A percentile compares a stretch with the other conserved stretches of the same genome.
These are phyloP conservation scores for Murina feae DNA, from an alignment of 2,113 vertebrate species.

Conservation along the genomic window DNA sequence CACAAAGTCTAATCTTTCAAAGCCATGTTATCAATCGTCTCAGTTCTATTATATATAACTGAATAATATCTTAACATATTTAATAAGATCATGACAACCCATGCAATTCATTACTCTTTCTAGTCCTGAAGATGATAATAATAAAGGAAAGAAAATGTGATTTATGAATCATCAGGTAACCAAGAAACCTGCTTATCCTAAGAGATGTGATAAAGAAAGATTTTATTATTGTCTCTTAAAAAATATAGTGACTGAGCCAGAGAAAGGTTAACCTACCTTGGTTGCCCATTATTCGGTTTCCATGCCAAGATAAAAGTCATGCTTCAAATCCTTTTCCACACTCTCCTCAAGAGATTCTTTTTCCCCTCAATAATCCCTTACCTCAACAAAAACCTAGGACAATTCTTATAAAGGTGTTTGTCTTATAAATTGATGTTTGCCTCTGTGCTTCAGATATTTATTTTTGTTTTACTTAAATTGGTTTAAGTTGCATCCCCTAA, in stretches of 20 bases:
- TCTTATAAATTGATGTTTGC: slow-evolving; percentile 56
- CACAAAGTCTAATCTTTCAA: slow-evolving; percentile 33
- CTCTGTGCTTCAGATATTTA: slow-evolving; percentile 48
- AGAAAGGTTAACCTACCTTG: slow-evolving; percentile 46
- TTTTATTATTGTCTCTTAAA: slow-evolving; percentile 53
- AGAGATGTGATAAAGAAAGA: slow-evolving; percentile 36
- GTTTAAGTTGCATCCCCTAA: slow-evolving; percentile 25
- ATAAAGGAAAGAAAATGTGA: slow-evolving; percentile 44
- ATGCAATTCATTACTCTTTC: slow-evolving; percentile 56
- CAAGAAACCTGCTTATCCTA: slow-evolving; percentile 53
- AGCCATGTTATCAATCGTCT: slow-evolving; percentile 11
- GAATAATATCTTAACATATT: slow-evolving; percentile 50
- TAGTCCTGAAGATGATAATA: slow-evolving; percentile 22
- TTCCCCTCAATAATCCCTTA: slow-evolving; percentile 22
- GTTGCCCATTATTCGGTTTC: slow-evolving; percentile 36
- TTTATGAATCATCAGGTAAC: slow-evolving; percentile 47
- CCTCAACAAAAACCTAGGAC: slow-evolving; percentile 34
- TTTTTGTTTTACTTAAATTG: slow-evolving; percentile 58
- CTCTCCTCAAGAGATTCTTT: background rate
- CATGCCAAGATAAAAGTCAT: slow-evolving; percentile 25
- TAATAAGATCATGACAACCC: slow-evolving; percentile 43
- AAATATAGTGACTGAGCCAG: slow-evolving; percentile 40
- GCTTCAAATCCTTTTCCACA: slow-evolving; percentile 34
- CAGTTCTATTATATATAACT: slow-evolving; percentile 50
- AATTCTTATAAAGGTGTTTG: slow-evolving; percentile 35